Percentiles rank a stretch among this genome's conserved stretches.
These are phyloP conservation scores for Tetragonula clypearis DNA, from an alignment of 1,140 invertebrate genomes.

Conservation along the genomic window DNA sequence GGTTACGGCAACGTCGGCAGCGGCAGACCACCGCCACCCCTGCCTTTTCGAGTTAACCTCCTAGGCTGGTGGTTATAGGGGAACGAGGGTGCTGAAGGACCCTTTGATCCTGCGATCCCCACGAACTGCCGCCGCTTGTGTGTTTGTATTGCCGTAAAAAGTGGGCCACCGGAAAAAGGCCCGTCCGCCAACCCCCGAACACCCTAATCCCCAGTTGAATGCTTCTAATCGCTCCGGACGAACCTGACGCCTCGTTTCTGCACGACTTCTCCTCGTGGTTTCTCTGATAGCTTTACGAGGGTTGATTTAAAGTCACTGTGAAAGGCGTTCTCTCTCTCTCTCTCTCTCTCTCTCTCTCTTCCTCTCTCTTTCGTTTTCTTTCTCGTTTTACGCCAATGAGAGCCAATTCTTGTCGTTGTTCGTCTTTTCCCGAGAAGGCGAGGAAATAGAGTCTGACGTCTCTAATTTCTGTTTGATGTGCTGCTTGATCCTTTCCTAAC, in stretches of 20 bases:
- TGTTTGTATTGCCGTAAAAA: conserved; percentile 70
- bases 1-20: conserved; percentile 59
- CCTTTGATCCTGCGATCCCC: conserved; percentile 68
- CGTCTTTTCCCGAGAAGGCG: not conserved
- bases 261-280: conserved; percentile 20
- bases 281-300: not conserved
- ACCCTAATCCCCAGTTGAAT: conserved; percentile 50
- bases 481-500: not conserved
- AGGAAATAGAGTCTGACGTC: not conserved
- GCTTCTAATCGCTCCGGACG: conserved; percentile 14
- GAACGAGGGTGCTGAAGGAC: conserved; percentile 59
- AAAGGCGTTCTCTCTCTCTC: not conserved
- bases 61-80: conserved; percentile 40
- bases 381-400: not conserved
- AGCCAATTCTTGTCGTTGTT: not conserved
- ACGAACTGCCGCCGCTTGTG: conserved; percentile 47
- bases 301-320: not conserved
- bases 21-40: conserved; percentile 59
- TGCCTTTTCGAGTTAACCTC: conserved; percentile 66
- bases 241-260: not conserved
- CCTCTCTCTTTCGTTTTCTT: not conserved
- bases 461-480: not conserved
- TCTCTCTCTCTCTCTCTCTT: no score
- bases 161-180: conserved; percentile 58
- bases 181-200: conserved; percentile 11